Evolutionary conservation across 2,113 vertebrate genomes (phyloP).

Genomic region (Vimba vimba): DNA sequence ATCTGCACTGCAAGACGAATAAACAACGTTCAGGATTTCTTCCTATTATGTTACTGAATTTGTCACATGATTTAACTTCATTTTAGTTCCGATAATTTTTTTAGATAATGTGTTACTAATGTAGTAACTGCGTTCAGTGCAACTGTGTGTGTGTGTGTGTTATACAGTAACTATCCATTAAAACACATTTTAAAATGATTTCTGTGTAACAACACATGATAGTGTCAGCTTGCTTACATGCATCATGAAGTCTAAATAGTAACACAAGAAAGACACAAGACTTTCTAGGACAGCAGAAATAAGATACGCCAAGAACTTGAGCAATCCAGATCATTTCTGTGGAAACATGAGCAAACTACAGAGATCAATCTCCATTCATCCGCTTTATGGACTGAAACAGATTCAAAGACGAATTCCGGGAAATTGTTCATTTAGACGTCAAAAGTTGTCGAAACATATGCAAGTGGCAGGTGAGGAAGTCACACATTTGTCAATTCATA

Average conservation of each 20-base stretch:
- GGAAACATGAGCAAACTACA: background rate
- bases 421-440: background rate
- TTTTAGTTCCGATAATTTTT: background rate
- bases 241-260: background rate
- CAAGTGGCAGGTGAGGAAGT: background rate
- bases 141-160: too few species aligned
- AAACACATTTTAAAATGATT: background rate
- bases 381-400: background rate
- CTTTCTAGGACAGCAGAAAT: conserved; percentile 21
- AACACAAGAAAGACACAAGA: background rate
- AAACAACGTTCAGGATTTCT: background rate
- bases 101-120: background rate
- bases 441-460: background rate
- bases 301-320: background rate
- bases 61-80: background rate
- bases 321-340: conserved; percentile 29
- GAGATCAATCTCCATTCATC: background rate
- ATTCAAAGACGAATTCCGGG: background rate
- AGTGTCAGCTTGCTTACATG: background rate
- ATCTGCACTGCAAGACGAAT: background rate
- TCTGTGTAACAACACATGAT: background rate
- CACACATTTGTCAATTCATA: background rate
- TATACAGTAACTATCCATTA: too few species aligned
- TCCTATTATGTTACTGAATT: background rate
- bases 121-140: too few species aligned